Conservation (phyloP, 2,888 invertebrate genomes). For the Chirona hameri region DNA sequence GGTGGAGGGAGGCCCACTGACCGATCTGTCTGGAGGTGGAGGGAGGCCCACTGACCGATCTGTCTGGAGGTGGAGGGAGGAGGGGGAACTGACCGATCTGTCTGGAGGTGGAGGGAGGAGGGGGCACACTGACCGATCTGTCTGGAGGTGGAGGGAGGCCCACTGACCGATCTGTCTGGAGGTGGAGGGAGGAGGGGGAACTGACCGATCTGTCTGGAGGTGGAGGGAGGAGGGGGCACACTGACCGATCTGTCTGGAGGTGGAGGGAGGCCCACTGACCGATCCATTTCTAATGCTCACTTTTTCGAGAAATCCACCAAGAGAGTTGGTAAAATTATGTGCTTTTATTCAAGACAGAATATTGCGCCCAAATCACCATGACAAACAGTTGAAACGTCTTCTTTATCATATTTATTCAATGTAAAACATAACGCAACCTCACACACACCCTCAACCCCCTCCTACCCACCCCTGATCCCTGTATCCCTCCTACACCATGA, state of each 20-base stretch:
- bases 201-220: constrained; percentile 34
- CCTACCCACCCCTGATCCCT: no score
- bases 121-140: constrained; percentile 32
- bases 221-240: constrained; percentile 5
- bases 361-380: no score
- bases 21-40: constrained; percentile 33
- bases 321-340: no score
- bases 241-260: constrained; percentile 34
- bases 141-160: constrained; percentile 34
- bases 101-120: constrained; percentile 31
- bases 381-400: no score
- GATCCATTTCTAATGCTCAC: no score
- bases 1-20: constrained; percentile 30
- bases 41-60: neutral
- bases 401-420: no score
- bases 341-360: no score
- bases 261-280: constrained; percentile 35
- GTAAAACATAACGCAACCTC: no score
- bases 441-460: no score
- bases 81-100: constrained; percentile 35
- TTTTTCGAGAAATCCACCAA: no score
- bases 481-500: no score
- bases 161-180: constrained; percentile 34
- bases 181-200: constrained; percentile 28
- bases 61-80: constrained; percentile 37